Conservation (phyloP, 2,113 vertebrate species). For the Labeo rohita region DNA sequence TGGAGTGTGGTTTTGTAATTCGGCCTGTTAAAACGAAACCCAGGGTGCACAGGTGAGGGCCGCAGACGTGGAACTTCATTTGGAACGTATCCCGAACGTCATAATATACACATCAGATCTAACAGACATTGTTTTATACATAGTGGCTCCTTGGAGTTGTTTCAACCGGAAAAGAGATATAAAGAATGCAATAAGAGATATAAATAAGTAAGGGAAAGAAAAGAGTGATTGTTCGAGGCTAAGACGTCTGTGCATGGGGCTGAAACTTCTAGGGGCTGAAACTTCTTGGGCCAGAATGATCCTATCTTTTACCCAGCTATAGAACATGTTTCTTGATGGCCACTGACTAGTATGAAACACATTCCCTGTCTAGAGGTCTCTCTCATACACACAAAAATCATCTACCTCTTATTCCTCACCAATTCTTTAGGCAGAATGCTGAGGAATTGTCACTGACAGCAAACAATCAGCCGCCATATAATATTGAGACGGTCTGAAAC, state of each 20-base stretch:
- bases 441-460: neutral
- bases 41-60: slow-evolving; percentile 32
- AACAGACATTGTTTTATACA: neutral
- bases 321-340: neutral
- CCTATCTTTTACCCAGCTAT: neutral
- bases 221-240: slow-evolving; percentile 11
- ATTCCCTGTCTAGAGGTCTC: neutral
- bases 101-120: slow-evolving; percentile 8
- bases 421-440: neutral
- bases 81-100: slow-evolving; percentile 13
- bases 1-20: slow-evolving; percentile 53
- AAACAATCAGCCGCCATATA: neutral
- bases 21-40: slow-evolving; percentile 24
- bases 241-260: neutral
- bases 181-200: neutral
- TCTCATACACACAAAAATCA: neutral
- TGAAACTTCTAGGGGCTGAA: slow-evolving; percentile 9
- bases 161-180: slow-evolving; percentile 8
- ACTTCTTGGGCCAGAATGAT: neutral
- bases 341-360: neutral
- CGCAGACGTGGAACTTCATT: neutral
- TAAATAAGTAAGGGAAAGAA: neutral
- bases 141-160: neutral
- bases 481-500: neutral
- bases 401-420: neutral